Evolutionary conservation across 2,888 invertebrate genomes (phyloP), one percentile per base, ranked within the genome.

Genomic region (Hofmannophila pseudospretella): DNA sequence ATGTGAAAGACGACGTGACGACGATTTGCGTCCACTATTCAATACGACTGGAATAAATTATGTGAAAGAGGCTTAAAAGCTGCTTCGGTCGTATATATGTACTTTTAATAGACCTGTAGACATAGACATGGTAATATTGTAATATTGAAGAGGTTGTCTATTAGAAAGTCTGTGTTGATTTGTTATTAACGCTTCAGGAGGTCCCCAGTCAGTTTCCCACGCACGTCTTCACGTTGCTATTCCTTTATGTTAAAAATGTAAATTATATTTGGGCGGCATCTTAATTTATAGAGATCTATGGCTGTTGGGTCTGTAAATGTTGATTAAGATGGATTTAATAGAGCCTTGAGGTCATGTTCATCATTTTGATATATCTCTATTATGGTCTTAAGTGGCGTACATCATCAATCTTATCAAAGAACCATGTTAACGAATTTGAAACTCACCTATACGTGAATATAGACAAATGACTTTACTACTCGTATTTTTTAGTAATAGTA

Each of bases 141-240:
- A n/a, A 23, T 23, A 23, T 23, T 23, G 4, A 23, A n/a, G 23
- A 23, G 16, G 16, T 5, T 16, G 16, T 43, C 46, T 45, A 61
- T 61, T 64, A 66, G 61, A 71, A 67, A 68, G 60, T 51, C 39
- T 13, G 36, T 51, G 59, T 54, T 42, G 49, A 49, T 49, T 50
- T 30, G 25, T 40, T 32, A 54, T 58, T 53, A 53, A 45, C 51
- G 51, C 56, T 42, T 54, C 45, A 54, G 45, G 47, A 45, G 52
- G 51, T 56, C 52, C n/a, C n/a, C 38, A 39, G 37, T 32, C 23
- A 40, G 5, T 5, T 58, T 62, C 53, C 50, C 61, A 61, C 58
- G 56, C 45, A 23, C 3, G 29, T 30, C 16, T n/a, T 30, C 29
- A n/a, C n/a, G 23, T n/a, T 2, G 23, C 4, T 23, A 23, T 23